phyloP scores from a whole-genome alignment of 2,113 vertebrate genomes.

The Piaya cayana region DNA sequence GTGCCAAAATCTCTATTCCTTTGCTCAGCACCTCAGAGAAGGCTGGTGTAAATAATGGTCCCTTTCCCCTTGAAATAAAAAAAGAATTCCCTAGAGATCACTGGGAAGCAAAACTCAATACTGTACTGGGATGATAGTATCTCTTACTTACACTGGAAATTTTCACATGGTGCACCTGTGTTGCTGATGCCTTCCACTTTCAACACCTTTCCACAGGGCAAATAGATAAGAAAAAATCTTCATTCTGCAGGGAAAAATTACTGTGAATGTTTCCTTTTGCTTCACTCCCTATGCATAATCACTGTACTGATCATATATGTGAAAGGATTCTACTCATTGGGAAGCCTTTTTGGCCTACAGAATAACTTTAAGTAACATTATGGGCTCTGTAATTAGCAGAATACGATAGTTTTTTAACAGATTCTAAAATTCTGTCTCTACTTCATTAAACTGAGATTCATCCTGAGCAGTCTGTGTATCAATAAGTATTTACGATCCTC shows the following conservation, averaged over 20 bases:
- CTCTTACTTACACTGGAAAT: background rate
- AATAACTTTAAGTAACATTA: background rate
- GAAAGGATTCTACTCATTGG: background rate
- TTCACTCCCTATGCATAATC: background rate
- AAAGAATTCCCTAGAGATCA: background rate
- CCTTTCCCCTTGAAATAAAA: background rate
- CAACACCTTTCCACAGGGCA: background rate
- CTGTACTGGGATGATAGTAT: rapidly evolving
- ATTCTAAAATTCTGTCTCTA: background rate
- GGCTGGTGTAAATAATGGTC: background rate
- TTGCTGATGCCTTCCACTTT: background rate
- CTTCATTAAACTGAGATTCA: background rate
- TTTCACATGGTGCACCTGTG: background rate
- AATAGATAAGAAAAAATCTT: background rate
- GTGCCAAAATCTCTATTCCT: background rate
- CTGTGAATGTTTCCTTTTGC: background rate
- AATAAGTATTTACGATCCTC: constrained; percentile 27
- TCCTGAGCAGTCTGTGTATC: background rate
- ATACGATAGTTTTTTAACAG: background rate
- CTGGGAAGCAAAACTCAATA: background rate
- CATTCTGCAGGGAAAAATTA: background rate
- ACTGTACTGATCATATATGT: background rate
- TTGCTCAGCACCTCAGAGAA: background rate
- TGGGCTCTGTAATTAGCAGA: constrained; percentile 2
- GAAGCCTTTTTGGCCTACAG: background rate